Conservation (phyloP, 2,888 invertebrate species). For the Notodonta ziczac region DNA sequence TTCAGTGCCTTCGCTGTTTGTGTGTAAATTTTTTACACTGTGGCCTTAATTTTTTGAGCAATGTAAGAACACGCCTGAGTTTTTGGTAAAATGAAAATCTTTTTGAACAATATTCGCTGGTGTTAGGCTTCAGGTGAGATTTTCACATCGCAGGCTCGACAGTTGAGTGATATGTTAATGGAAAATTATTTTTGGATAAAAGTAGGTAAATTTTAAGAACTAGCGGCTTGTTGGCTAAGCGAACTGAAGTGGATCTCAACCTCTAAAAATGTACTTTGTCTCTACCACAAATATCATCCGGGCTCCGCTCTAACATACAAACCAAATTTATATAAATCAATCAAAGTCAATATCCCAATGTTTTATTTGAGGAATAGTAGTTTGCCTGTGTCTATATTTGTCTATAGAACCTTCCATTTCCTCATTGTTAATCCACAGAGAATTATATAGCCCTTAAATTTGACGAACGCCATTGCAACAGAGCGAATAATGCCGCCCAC, state of each 20-base stretch:
- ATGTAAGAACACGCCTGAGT: conserved; percentile 18
- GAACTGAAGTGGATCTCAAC: too few species aligned
- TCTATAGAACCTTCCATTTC: background rate
- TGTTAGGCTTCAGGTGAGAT: conserved; percentile 26
- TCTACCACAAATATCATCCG: too few species aligned
- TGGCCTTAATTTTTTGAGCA: conserved; percentile 19
- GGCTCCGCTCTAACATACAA: too few species aligned
- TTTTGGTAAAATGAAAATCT: conserved; percentile 24
- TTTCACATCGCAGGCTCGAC: background rate
- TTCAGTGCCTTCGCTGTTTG: background rate
- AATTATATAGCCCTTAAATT: conserved; percentile 25
- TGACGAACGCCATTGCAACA: conserved; percentile 23
- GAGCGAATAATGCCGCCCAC: conserved; percentile 36
- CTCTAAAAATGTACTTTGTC: too few species aligned
- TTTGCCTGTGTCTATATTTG: background rate
- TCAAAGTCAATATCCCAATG: too few species aligned
- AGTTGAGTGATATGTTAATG: background rate
- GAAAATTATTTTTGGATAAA: background rate
- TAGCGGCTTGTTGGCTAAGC: background rate
- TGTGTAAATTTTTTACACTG: conserved; percentile 14
- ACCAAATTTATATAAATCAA: too few species aligned
- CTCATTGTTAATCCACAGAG: conserved; percentile 12
- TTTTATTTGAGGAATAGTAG: background rate
- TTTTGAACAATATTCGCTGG: conserved; percentile 33
- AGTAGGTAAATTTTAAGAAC: background rate